A percentile compares a stretch with the other conserved stretches of the same genome.
These are phyloP conservation scores for Tympanuchus pallidicinctus DNA, from an alignment of 2,113 vertebrate species.

Conservation along the genomic window DNA sequence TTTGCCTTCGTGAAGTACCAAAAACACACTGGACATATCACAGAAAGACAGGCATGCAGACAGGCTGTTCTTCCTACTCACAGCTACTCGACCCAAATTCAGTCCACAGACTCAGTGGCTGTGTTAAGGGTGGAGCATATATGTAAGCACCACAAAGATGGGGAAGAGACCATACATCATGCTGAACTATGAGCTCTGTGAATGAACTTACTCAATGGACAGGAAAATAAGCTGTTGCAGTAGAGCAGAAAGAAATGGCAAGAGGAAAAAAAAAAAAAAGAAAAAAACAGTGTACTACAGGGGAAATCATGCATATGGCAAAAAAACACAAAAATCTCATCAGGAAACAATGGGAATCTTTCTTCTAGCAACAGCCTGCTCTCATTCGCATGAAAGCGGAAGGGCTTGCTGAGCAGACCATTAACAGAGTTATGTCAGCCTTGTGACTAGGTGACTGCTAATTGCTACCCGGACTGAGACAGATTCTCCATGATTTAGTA, in stretches of 20 bases:
- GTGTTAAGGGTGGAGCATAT: not conserved
- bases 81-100: rapidly evolving
- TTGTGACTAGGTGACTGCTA: conserved; percentile 1
- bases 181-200: not conserved
- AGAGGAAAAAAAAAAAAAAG: not conserved
- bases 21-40: rapidly evolving
- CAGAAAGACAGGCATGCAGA: not conserved
- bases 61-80: not conserved
- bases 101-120: not conserved
- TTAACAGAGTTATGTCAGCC: not conserved
- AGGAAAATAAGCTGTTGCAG: not conserved
- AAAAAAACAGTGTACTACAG: not conserved
- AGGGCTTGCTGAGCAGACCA: not conserved
- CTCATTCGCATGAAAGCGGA: not conserved
- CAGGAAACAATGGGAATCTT: not conserved
- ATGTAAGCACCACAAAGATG: not conserved
- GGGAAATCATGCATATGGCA: not conserved
- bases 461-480: conserved; percentile 12
- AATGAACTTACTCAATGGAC: not conserved
- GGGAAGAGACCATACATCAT: not conserved
- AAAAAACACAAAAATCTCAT: not conserved
- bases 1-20: not conserved
- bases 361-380: not conserved
- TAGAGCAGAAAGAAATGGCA: not conserved
- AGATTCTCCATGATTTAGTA: not conserved